Conservation (phyloP, 2,797 vertebrate genomes). For the Sylvilagus floridanus region DNA sequence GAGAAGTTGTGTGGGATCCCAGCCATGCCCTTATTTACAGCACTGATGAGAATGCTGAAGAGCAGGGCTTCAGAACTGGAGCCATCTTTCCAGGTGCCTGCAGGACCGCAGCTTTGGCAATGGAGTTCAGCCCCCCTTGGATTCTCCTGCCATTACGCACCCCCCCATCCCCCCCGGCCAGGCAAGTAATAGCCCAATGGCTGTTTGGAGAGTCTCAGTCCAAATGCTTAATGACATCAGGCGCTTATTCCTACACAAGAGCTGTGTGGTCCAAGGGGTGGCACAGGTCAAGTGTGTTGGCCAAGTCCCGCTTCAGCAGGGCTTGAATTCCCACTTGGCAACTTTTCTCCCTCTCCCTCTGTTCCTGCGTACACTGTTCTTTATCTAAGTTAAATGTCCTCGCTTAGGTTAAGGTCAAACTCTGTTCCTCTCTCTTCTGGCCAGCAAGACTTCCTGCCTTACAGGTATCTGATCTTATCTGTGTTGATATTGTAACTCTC, state of each 20-base stretch:
- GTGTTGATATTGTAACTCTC: constrained; percentile 61
- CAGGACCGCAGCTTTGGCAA: neutral
- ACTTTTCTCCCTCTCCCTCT: constrained; percentile 49
- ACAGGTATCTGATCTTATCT: constrained; percentile 70
- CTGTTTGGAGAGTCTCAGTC: constrained; percentile 51
- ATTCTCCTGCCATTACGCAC: constrained; percentile 39
- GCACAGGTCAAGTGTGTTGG: constrained; percentile 57
- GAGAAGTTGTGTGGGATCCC: constrained; percentile 42
- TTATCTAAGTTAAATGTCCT: constrained; percentile 59
- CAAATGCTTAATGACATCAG: constrained; percentile 54
- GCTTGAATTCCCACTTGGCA: constrained; percentile 57
- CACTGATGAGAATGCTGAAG: constrained; percentile 27
- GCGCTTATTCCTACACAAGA: constrained; percentile 50
- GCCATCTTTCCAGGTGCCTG: neutral
- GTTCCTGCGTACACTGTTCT: constrained; percentile 19
- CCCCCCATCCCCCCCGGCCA: neutral
- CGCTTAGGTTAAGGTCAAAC: constrained; percentile 63
- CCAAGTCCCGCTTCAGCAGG: constrained; percentile 45
- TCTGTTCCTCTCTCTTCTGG: constrained; percentile 51
- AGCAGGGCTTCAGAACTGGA: neutral
- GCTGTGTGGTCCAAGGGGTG: constrained; percentile 58
- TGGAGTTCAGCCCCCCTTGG: neutral
- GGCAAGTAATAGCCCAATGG: constrained; percentile 24
- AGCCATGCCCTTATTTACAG: neutral
- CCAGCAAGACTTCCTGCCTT: constrained; percentile 61